These are phyloP conservation scores for Parnassius apollo DNA, from an alignment of 2,888 invertebrate species.

Conservation along the genomic window DNA sequence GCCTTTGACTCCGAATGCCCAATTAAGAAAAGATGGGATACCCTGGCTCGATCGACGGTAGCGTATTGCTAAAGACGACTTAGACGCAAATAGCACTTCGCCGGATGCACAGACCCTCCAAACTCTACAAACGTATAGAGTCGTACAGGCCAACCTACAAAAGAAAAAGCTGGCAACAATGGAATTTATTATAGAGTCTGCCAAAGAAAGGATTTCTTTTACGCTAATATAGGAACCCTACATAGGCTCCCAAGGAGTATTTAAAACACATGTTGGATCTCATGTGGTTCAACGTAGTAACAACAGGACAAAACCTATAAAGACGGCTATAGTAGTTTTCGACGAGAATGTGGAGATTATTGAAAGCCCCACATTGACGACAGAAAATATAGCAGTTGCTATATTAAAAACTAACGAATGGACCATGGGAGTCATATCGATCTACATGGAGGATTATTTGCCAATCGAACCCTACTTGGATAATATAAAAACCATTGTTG, in stretches of 20 bases:
- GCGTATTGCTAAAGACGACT: slow-evolving; percentile 7
- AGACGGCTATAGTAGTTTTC: slow-evolving; percentile 21
- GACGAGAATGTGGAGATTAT: neutral
- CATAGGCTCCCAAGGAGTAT: slow-evolving; percentile 9
- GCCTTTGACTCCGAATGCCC: slow-evolving; percentile 14
- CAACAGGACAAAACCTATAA: slow-evolving; percentile 1
- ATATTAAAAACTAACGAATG: neutral
- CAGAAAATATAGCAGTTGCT: slow-evolving; percentile 2
- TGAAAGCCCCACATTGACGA: neutral
- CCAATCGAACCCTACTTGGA: neutral
- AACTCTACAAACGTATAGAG: too few species aligned
- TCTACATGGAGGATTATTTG: neutral
- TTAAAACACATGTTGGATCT: neutral
- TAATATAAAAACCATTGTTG: too few species aligned
- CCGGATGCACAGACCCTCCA: too few species aligned
- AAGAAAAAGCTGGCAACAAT: neutral
- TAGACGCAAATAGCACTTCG: too few species aligned
- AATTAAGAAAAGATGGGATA: slow-evolving; percentile 24
- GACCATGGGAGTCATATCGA: neutral
- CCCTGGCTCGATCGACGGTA: slow-evolving; percentile 16
- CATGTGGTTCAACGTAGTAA: slow-evolving; percentile 8
- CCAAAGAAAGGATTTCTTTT: neutral
- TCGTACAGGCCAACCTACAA: neutral
- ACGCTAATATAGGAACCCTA: slow-evolving; percentile 25
- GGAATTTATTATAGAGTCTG: neutral